Base-by-base conservation (phyloP, 2,888 invertebrate species). In the Penaeus monodon region DNA sequence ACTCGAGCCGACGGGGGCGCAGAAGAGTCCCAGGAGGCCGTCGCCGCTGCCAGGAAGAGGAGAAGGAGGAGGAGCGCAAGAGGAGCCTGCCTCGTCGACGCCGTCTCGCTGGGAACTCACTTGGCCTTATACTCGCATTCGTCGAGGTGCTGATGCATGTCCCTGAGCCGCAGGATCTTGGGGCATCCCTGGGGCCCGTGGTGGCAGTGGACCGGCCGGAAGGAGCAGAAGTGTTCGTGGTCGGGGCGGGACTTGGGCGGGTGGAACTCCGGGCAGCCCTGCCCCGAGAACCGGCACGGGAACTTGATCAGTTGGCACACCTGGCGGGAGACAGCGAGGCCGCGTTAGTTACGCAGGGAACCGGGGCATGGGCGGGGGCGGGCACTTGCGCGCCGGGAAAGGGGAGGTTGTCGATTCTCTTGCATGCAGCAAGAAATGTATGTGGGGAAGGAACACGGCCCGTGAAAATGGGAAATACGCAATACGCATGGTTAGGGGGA, bases 181-280 rank as follows among this genome's bases (percentile, higher is more conserved):
- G 74, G 78, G 84, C 90, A 90, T 29, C 90, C 90, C 66, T 87
- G 70, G 66, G 70, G 44, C 7, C 79, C 81, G 81, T 90, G 89
- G 81, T 90, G 89, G 84, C 90, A 90, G 85, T 81, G 84, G 57
- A 90, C 89, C 65, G 90, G 90, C 24, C 90, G 84, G 87, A 70
- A 90, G 76, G 84, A 74, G 86, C 90, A 90, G 81, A 90, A 88
- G 66, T 89, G 86, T 68, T 90, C 90, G 88, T 90, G 90, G 76
- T 85, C 85, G 22, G 65, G 33, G 80, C 89, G 89, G 82, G 86
- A 84, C 6, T 70, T 38, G 57, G 89, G 89, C 24, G 33, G 70
- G 70, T 87, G 81, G 79, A 84, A 88, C 64, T 88, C 84, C n/a
- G 79, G 68, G 77, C 90, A 90, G n/a, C 90, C 90, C 29, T 89